Evolutionary conservation across 2,888 invertebrate genomes (phyloP).

Genomic region (Prostheceraeus crozeri): DNA sequence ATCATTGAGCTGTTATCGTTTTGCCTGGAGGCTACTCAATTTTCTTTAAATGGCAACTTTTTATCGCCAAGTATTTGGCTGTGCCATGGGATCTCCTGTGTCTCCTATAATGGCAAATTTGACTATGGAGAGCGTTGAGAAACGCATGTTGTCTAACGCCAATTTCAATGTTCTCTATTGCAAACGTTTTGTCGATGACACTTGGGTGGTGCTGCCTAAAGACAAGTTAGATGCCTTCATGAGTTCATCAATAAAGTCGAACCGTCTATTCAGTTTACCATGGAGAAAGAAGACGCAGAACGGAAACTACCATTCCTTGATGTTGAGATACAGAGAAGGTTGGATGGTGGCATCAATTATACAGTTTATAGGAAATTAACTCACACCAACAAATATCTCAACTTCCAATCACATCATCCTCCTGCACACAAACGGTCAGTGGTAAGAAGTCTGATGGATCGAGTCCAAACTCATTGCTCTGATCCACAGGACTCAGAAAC

Average conservation of each 20-base stretch:
- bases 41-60: slow-evolving; percentile 2
- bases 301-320: slow-evolving; percentile 21
- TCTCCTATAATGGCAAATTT: slow-evolving; percentile 22
- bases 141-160: slow-evolving; percentile 5
- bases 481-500: too few species aligned
- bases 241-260: slow-evolving; percentile 17
- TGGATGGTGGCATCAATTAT: slow-evolving; percentile 9
- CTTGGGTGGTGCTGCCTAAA: slow-evolving; percentile 14
- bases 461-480: too few species aligned
- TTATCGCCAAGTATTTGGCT: slow-evolving; percentile 6
- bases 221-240: slow-evolving; percentile 15
- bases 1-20: neutral
- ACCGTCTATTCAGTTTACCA: slow-evolving; percentile 3
- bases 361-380: slow-evolving; percentile 27
- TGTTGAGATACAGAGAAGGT: slow-evolving; percentile 13
- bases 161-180: neutral
- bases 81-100: slow-evolving; percentile 15
- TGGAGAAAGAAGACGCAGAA: slow-evolving; percentile 23
- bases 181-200: slow-evolving; percentile 23
- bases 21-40: slow-evolving; percentile 17
- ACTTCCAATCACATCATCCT: slow-evolving; percentile 11
- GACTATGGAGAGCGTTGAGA: slow-evolving; percentile 5
- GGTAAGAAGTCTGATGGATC: too few species aligned
- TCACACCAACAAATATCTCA: slow-evolving; percentile 23
- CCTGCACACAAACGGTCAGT: slow-evolving; percentile 10